Conservation (phyloP, 2,888 invertebrate species). For the Oxystoma pomonae region DNA sequence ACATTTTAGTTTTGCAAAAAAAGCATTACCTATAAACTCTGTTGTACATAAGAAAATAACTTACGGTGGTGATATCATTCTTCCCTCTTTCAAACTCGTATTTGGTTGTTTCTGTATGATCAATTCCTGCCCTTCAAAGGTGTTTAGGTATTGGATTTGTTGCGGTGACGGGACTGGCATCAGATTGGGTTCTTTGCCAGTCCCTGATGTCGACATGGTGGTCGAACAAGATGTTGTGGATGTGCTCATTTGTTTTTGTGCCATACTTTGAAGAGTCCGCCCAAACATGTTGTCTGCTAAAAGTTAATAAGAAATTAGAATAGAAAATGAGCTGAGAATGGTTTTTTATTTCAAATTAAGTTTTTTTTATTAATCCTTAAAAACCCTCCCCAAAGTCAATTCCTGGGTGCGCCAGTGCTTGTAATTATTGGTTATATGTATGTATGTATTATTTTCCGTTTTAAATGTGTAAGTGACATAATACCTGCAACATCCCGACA, state of each 20-base stretch:
- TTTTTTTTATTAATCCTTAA: too few species aligned
- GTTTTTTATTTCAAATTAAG: too few species aligned
- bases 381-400: too few species aligned
- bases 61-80: slow-evolving; percentile 72
- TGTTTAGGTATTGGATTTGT: slow-evolving; percentile 92
- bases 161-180: slow-evolving; percentile 96
- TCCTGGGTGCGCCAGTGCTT: too few species aligned
- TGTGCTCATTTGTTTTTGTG: slow-evolving; percentile 52
- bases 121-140: slow-evolving; percentile 93
- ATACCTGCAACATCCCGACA: too few species aligned
- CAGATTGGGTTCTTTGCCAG: slow-evolving; percentile 75
- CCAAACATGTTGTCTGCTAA: slow-evolving; percentile 61
- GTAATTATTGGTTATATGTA: too few species aligned
- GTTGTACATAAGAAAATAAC: slow-evolving; percentile 45
- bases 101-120: slow-evolving; percentile 96
- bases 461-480: too few species aligned
- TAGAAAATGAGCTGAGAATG: too few species aligned
- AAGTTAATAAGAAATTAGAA: too few species aligned
- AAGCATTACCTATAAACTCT: not conserved
- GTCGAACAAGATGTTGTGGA: slow-evolving; percentile 42
- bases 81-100: slow-evolving; percentile 77
- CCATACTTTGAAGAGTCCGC: slow-evolving; percentile 59
- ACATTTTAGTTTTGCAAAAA: too few species aligned
- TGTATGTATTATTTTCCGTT: too few species aligned
- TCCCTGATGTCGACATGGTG: slow-evolving; percentile 39